Evolutionary conservation across 2,113 vertebrate species (phyloP), one percentile per base, ranked within the genome.

Genomic region (Ascaphus truei): DNA sequence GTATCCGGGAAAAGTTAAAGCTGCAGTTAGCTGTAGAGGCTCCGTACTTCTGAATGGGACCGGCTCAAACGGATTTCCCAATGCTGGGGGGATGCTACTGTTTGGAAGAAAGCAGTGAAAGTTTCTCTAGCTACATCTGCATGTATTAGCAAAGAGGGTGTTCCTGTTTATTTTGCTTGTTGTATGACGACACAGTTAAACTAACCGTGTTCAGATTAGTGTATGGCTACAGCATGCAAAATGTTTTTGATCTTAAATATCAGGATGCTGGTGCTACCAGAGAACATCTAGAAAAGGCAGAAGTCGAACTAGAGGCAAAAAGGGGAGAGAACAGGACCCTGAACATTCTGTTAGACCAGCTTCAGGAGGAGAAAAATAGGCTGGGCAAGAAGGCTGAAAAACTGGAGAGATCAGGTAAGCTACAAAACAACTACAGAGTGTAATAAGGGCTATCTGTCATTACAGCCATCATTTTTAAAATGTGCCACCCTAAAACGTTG

Each of bases 331-430:
- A 67, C 33, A 60, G 33, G 37, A 37, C 59, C n/a, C 34, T 76
- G 20, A 67, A 74, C 52, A 50, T 26, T 3, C 45, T 79, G 8
- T 69, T 80, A 27, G 41, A 62, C 16, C 41, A n/a, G 1, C 51
- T 81, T 53, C 73, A 80, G 43, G 73, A 75, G 3, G 56, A 75
- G 26, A 65, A 73, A 71, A 29, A 53, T 1, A 50, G 61, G 41
- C 55, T 81, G n/a, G 43, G 9, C 33, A 64, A 34, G 52, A 34
- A 68, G 29, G 43, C 82, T 58, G 13, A 73, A 53, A 67, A 62
- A 64, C 27, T 33, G 15, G 18, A 61, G 60, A 69, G 65, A 29
- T 26, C n/a, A 66, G 68, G 72, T 57, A 75, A 62, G 37, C 23
- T 52, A 22, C 72, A 79, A 29, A 68, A 11, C 18, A n/a, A n/a